phyloP scores from a whole-genome alignment of 2,113 vertebrate species.

The Leucopsar rothschildi region DNA sequence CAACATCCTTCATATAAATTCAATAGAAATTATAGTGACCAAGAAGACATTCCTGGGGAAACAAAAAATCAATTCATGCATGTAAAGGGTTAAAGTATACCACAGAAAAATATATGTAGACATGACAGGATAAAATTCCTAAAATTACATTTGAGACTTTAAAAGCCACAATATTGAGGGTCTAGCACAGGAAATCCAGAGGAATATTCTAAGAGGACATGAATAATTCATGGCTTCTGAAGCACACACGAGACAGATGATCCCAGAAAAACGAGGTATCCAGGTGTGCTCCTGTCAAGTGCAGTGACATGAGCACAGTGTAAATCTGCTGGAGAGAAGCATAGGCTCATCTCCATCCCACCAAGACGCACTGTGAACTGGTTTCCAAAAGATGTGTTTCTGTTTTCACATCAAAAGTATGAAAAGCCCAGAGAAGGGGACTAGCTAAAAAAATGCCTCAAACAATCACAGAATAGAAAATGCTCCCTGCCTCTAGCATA shows the following conservation, averaged over 20 bases:
- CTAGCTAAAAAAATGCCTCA: not conserved
- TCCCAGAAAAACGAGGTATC: constrained; percentile 36
- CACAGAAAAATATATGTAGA: not conserved
- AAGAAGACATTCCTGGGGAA: not conserved
- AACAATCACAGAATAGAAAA: not conserved
- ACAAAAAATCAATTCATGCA: not conserved
- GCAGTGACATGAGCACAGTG: constrained; percentile 15
- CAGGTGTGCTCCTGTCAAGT: constrained; percentile 42
- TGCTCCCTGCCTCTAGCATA: not conserved
- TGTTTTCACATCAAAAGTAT: constrained; percentile 10
- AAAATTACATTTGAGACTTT: not conserved
- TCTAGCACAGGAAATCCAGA: not conserved
- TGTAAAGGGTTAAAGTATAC: not conserved
- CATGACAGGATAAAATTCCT: not conserved
- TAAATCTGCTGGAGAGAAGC: constrained; percentile 37
- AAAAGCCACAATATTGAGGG: not conserved
- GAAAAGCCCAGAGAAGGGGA: not conserved
- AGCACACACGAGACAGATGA: constrained; percentile 35
- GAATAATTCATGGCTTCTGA: constrained; percentile 57
- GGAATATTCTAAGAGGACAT: constrained; percentile 5
- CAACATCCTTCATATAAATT: not conserved
- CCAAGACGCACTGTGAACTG: not conserved
- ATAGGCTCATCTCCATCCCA: not conserved
- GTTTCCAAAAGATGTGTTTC: not conserved
- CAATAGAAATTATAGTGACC: not conserved